Evolutionary conservation across 2,797 vertebrate species (phyloP).

Genomic region (Austrolebias charrua): DNA sequence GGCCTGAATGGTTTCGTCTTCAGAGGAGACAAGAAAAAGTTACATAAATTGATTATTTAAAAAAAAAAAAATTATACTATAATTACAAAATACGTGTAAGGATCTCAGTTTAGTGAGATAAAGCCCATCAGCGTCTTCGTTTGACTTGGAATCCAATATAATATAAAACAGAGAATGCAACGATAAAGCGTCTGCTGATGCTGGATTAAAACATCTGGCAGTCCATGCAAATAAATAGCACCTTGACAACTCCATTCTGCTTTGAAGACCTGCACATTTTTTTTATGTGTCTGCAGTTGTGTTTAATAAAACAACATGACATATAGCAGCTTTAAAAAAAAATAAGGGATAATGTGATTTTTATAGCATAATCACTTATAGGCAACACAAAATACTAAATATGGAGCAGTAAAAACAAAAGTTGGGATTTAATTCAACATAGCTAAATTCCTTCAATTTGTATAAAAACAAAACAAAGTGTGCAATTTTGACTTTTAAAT

Average conservation of each 20-base stretch:
- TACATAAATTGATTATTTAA: slow-evolving; percentile 63
- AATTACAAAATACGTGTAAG: slow-evolving; percentile 42
- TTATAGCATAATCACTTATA: neutral
- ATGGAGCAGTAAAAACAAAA: neutral
- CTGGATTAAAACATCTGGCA: slow-evolving; percentile 1
- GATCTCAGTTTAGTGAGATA: slow-evolving; percentile 15
- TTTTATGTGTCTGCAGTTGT: no score
- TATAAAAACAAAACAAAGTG: neutral
- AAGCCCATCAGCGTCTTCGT: slow-evolving; percentile 31
- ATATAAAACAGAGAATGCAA: slow-evolving; percentile 66
- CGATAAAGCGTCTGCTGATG: slow-evolving; percentile 69
- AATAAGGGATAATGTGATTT: no score
- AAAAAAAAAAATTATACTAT: no score
- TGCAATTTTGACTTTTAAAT: neutral
- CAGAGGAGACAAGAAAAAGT: slow-evolving; percentile 33
- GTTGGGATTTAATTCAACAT: neutral
- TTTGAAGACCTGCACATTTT: no score
- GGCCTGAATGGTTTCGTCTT: slow-evolving; percentile 60
- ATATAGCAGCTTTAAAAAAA: no score
- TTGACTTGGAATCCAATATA: slow-evolving; percentile 60
- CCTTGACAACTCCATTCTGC: no score
- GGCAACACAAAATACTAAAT: no score
- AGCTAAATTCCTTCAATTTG: neutral
- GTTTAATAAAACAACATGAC: no score
- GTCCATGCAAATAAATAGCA: slow-evolving; percentile 17